phyloP scores from a whole-genome alignment of 2,797 vertebrate genomes.

The Cottoperca gobio region DNA sequence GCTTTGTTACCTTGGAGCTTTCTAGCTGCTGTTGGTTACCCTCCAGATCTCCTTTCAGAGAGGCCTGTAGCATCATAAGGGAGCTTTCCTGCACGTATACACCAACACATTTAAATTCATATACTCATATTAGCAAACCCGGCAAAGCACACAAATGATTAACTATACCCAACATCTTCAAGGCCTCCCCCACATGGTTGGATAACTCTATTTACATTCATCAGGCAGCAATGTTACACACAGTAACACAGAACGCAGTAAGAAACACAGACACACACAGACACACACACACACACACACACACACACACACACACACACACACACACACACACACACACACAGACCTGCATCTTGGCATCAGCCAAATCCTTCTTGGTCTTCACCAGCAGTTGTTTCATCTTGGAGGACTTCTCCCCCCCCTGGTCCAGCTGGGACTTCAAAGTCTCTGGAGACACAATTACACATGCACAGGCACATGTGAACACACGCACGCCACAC shows the following conservation, averaged over 20 bases:
- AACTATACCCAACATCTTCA: constrained; percentile 48
- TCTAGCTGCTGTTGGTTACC: constrained; percentile 95
- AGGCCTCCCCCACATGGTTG: constrained; percentile 32
- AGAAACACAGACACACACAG: constrained; percentile 9
- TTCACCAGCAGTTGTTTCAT: constrained; percentile 97
- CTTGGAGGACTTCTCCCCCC: constrained; percentile 91
- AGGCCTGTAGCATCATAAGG: constrained; percentile 88
- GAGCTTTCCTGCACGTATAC: constrained; percentile 88
- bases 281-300: not conserved
- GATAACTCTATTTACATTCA: constrained; percentile 60
- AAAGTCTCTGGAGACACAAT: constrained; percentile 85
- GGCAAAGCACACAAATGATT: constrained; percentile 36
- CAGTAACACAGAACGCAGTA: constrained; percentile 22
- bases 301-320: constrained; percentile 1
- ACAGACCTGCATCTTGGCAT: constrained; percentile 93
- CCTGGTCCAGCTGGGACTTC: constrained; percentile 88
- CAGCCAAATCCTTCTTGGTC: constrained; percentile 95
- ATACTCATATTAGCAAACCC: constrained; percentile 2
- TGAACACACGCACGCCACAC: not conserved
- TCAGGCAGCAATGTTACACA: constrained; percentile 38
- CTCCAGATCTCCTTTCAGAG: constrained; percentile 93
- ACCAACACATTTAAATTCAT: constrained; percentile 34
- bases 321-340: not conserved
- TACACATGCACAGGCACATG: constrained; percentile 13
- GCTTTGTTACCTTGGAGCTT: constrained; percentile 89